phyloP scores from a whole-genome alignment of 2,888 invertebrate species.

The Chloroclystis v-ata region DNA sequence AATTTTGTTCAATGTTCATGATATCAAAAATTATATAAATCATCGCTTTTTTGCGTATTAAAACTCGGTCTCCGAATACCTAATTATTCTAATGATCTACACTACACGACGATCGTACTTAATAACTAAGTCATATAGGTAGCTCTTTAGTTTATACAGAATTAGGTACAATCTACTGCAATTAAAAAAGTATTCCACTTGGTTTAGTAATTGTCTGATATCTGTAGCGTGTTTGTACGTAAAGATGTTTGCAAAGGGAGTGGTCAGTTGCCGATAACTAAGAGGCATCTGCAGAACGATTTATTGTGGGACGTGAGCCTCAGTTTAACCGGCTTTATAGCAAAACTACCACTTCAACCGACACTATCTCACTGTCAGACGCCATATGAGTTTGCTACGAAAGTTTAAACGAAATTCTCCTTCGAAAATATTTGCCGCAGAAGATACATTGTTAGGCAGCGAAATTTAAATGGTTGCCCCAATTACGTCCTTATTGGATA shows the following conservation, averaged over 20 bases:
- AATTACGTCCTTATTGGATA: constrained; percentile 37
- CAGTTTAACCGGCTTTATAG: constrained; percentile 29
- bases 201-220: constrained; percentile 35
- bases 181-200: no score
- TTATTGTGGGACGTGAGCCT: constrained; percentile 34
- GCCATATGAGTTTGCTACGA: constrained; percentile 16
- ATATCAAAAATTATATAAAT: no score
- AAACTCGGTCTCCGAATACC: no score
- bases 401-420: constrained; percentile 10
- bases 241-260: constrained; percentile 30
- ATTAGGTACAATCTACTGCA: no score
- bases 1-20: no score
- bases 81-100: no score
- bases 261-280: constrained; percentile 45
- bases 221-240: constrained; percentile 25
- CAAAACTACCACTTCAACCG: constrained; percentile 27
- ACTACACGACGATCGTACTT: no score
- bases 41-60: no score
- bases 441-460: constrained; percentile 27
- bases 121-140: no score
- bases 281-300: constrained; percentile 41
- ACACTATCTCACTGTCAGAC: constrained; percentile 28
- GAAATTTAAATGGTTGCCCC: constrained; percentile 27
- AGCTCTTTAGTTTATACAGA: no score
- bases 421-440: constrained; percentile 7